Conservation (phyloP, 2,888 invertebrate genomes). For the Aphidius colemani region DNA sequence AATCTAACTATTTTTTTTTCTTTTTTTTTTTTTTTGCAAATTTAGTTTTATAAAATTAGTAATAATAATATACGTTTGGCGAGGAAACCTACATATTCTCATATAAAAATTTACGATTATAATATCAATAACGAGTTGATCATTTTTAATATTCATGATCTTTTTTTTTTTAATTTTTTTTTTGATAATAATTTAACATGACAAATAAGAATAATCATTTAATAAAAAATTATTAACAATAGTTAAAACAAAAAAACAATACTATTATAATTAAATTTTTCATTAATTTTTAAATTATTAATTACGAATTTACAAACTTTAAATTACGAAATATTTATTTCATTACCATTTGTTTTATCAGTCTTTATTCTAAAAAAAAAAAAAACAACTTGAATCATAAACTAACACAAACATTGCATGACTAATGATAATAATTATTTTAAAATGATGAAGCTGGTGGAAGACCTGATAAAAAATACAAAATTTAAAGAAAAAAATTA, state of each 20-base stretch:
- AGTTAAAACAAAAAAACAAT: too few species aligned
- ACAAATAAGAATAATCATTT: neutral
- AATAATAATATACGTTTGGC: conserved; percentile 39
- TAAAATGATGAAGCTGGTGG: too few species aligned
- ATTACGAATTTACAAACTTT: too few species aligned
- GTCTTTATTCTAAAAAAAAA: conserved; percentile 11
- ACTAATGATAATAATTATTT: too few species aligned
- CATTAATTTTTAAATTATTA: too few species aligned
- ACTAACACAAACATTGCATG: too few species aligned
- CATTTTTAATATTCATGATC: too few species aligned
- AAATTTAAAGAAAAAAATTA: conserved; percentile 10
- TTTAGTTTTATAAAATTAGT: too few species aligned
- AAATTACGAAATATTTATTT: conserved; percentile 15
- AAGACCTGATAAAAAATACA: neutral
- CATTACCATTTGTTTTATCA: conserved; percentile 13
- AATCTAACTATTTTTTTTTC: conserved; percentile 33
- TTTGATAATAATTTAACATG: too few species aligned
- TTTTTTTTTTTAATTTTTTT: neutral
- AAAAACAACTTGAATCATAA: too few species aligned
- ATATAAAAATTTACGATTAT: conserved; percentile 19
- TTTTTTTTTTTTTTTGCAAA: conserved; percentile 31
- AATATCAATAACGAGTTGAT: too few species aligned
- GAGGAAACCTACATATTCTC: conserved; percentile 61
- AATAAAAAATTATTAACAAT: neutral
- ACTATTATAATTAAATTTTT: too few species aligned